These are phyloP conservation scores for Acrocyrtus sp. DNA, from an alignment of 2,888 invertebrate species.

Conservation along the genomic window DNA sequence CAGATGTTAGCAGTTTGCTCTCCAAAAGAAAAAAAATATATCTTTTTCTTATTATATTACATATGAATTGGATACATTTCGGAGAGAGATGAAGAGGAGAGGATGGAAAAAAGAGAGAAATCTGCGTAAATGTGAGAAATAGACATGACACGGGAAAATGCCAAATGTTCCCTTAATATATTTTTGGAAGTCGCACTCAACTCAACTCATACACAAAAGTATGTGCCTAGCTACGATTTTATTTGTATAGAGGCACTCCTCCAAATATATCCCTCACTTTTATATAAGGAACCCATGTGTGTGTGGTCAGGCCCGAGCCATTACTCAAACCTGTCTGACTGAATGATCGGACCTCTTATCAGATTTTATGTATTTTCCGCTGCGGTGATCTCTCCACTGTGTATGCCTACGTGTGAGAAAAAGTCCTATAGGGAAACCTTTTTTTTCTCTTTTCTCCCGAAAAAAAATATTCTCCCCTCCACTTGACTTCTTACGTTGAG, in stretches of 20 bases:
- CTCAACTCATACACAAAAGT: too few relatives aligned
- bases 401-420: neutral
- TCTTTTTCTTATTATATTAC: too few relatives aligned
- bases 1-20: constrained; percentile 29
- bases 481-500: too few relatives aligned
- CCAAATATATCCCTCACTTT: too few relatives aligned
- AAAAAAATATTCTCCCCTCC: too few relatives aligned
- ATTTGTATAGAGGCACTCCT: too few relatives aligned
- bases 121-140: constrained; percentile 45
- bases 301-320: constrained; percentile 53
- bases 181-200: too few relatives aligned
- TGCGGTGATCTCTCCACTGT: constrained; percentile 39
- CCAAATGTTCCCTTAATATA: constrained; percentile 39
- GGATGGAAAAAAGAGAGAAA: constrained; percentile 12
- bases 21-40: neutral
- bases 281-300: constrained; percentile 46
- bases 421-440: too few relatives aligned
- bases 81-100: constrained; percentile 8
- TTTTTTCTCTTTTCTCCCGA: too few relatives aligned
- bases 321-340: constrained; percentile 55
- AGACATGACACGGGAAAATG: constrained; percentile 38
- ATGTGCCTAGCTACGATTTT: too few relatives aligned
- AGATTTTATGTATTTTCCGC: constrained; percentile 54
- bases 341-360: constrained; percentile 53
- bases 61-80: constrained; percentile 15